Evolutionary conservation across 2,888 invertebrate species (phyloP).

Genomic region (Eristalis pertinax): DNA sequence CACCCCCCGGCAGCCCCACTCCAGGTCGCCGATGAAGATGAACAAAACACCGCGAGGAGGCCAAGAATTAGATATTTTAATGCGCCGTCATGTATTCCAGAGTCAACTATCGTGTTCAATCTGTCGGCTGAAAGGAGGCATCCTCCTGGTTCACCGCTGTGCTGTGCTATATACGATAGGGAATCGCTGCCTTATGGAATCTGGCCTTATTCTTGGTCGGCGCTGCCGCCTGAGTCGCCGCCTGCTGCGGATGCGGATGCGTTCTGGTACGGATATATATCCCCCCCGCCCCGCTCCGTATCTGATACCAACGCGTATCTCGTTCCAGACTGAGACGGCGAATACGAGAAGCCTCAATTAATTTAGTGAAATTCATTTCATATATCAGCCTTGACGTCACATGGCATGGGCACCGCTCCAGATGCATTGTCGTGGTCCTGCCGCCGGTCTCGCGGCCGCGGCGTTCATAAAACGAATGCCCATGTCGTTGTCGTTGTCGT

Average conservation of each 20-base stretch:
- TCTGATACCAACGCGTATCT: constrained; percentile 63
- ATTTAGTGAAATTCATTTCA: constrained; percentile 62
- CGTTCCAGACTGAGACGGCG: constrained; percentile 31
- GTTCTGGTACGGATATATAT: constrained; percentile 60
- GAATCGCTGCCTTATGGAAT: constrained; percentile 50
- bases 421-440: neutral
- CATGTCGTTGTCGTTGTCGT: constrained; percentile 32
- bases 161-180: constrained; percentile 28
- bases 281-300: too few species aligned
- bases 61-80: constrained; percentile 69
- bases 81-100: constrained; percentile 66
- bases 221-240: neutral
- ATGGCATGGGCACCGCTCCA: constrained; percentile 2
- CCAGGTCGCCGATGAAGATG: constrained; percentile 18
- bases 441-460: neutral
- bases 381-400: constrained; percentile 63
- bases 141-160: constrained; percentile 30
- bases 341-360: constrained; percentile 70
- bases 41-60: constrained; percentile 28
- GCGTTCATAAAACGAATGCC: constrained; percentile 58
- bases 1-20: constrained; percentile 25
- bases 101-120: constrained; percentile 71
- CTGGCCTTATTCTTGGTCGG: neutral
- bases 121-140: constrained; percentile 41
- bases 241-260: constrained; percentile 50